Evolutionary conservation across 37 sponge, comb jelly and placozoan species (phyloP), one percentile per base, ranked within the genome.

Genomic region (Lycopodina hypogea): DNA sequence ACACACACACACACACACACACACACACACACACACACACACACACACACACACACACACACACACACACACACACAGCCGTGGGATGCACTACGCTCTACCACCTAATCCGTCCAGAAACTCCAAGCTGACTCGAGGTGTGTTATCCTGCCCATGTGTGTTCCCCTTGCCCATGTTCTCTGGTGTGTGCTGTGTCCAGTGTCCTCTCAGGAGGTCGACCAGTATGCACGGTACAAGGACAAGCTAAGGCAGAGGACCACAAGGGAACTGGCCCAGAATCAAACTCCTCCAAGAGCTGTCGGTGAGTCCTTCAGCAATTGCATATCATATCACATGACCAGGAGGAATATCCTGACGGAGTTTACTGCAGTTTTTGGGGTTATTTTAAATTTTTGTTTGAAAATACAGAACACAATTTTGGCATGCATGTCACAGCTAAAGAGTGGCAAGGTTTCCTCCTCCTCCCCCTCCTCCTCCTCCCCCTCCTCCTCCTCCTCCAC

Each of bases 31-130:
- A n/a, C n/a, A n/a, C n/a, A n/a, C n/a, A n/a, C n/a, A n/a, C n/a
- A n/a, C n/a, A n/a, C n/a, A n/a, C n/a, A n/a, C n/a, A n/a, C n/a
- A n/a, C n/a, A n/a, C n/a, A n/a, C n/a, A n/a, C n/a, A n/a, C n/a
- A n/a, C n/a, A n/a, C n/a, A n/a, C n/a, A n/a, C n/a, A n/a, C 48
- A 45, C 48, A 12, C 48, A 45, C 61, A 78, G 86, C 21, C 62
- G 42, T 64, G 75, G 87, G 41, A 63, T 64, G 0, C 71, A 73
- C 40, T 74, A 86, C 56, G 75, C 68, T 1, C 41, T 72, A 56
- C 6, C 68, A 1, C 87, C 87, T 34, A 41, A 86, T 45, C 70
- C 87, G 1, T 56, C 68, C 26, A 78, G 79, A 58, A 48, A 74
- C 72, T 42, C 65, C 35, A 56, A 79, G 29, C 26, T 86, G 17